Evolutionary conservation across 2,888 invertebrate species (phyloP).

Genomic region (Hyppa rectilinea): DNA sequence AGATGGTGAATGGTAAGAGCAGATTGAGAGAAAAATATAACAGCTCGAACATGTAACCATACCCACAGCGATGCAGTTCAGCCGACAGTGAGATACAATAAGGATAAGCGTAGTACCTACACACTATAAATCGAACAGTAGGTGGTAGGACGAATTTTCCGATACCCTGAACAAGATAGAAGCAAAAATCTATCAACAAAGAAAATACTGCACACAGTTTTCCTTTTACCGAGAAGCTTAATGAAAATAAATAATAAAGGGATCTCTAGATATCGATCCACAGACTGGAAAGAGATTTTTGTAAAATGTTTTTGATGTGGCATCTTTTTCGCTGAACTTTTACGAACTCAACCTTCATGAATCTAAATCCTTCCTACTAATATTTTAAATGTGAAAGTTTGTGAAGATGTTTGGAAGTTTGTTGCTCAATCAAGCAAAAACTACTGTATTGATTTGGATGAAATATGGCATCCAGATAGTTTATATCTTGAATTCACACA

Average conservation of each 20-base stretch:
- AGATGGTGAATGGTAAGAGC: too few species aligned
- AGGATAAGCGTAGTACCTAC: not conserved
- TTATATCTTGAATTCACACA: too few species aligned
- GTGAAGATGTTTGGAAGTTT: too few species aligned
- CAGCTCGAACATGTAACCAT: not conserved
- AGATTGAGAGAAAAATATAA: not conserved
- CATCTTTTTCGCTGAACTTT: not conserved
- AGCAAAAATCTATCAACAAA: slow-evolving; percentile 25
- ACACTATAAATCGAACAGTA: slow-evolving; percentile 20
- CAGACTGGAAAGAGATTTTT: not conserved
- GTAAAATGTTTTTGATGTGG: not conserved
- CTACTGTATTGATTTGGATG: too few species aligned
- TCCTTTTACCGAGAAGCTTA: not conserved
- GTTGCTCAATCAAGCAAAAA: too few species aligned
- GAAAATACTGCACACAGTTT: slow-evolving; percentile 10
- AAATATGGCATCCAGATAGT: too few species aligned
- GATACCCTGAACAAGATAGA: slow-evolving; percentile 33
- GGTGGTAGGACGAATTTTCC: not conserved
- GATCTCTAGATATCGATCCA: not conserved
- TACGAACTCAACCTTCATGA: not conserved
- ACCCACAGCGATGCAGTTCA: too few species aligned
- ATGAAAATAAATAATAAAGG: slow-evolving; percentile 2
- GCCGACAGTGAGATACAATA: not conserved
- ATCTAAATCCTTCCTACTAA: too few species aligned
- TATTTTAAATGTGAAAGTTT: too few species aligned